A percentile compares a stretch with the other conserved stretches of the same genome.
Conservation (phyloP, 2,888 invertebrate genomes). For the Habroteleia sp. region DNA sequence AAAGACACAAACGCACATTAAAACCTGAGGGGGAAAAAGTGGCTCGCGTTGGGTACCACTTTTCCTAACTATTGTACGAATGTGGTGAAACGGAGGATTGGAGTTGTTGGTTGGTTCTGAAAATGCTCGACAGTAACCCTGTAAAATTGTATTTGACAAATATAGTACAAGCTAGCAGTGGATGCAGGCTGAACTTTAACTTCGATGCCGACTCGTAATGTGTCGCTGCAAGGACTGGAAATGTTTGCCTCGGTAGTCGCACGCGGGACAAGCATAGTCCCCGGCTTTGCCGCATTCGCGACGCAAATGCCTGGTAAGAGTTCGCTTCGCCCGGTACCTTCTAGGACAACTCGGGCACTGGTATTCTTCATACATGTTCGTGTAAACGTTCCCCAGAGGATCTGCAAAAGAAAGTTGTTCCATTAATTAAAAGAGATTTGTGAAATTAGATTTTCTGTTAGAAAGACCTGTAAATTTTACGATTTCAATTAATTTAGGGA, state of each 20-base stretch:
- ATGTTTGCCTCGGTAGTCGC: conserved; percentile 58
- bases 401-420: conserved; percentile 44
- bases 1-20: conserved; percentile 44
- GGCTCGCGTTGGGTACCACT: conserved; percentile 1
- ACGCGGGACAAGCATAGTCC: conserved; percentile 39
- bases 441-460: neutral
- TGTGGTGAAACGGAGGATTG: conserved; percentile 24
- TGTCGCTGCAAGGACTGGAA: conserved; percentile 51
- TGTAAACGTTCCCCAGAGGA: neutral
- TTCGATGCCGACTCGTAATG: conserved; percentile 35
- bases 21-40: conserved; percentile 10
- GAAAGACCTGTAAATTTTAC: neutral
- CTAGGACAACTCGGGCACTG: conserved; percentile 55
- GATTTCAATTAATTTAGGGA: neutral
- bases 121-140: conserved; percentile 29
- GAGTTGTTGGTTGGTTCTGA: conserved; percentile 34
- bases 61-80: conserved; percentile 5
- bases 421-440: neutral
- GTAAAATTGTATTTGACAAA: conserved; percentile 36
- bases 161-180: conserved; percentile 17
- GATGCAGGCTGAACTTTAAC: neutral
- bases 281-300: conserved; percentile 55
- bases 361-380: neutral
- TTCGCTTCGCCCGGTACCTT: conserved; percentile 43
- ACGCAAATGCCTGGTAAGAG: conserved; percentile 46